Percentiles rank a stretch among this genome's conserved stretches.
phyloP scores from a whole-genome alignment of 2,888 invertebrate genomes.

The Itoplectis maculator region DNA sequence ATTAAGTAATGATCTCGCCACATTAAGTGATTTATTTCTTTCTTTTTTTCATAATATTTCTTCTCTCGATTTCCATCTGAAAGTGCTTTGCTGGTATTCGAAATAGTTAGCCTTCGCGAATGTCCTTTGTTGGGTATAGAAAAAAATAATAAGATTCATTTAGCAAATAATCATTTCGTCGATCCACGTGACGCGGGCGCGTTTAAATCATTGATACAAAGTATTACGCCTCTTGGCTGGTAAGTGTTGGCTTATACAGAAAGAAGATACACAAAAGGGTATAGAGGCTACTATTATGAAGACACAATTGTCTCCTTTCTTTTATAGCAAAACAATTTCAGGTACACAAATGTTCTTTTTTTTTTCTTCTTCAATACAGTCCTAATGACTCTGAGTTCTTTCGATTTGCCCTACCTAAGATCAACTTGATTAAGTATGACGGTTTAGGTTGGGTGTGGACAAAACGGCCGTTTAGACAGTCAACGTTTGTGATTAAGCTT shows the following conservation, averaged over 20 bases:
- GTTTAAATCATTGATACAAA: constrained; percentile 18
- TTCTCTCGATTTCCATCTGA: constrained; percentile 54
- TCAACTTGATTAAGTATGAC: constrained; percentile 35
- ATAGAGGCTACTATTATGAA: constrained; percentile 43
- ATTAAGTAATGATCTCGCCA: constrained; percentile 55
- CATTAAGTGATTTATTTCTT: constrained; percentile 40
- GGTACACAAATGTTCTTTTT: constrained; percentile 57
- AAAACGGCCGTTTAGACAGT: constrained; percentile 41
- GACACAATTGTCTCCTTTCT: constrained; percentile 42
- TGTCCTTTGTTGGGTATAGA: constrained; percentile 19
- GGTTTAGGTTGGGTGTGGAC: constrained; percentile 19
- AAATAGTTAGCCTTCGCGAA: constrained; percentile 58
- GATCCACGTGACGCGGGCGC: background rate
- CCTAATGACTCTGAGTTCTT: constrained; percentile 47
- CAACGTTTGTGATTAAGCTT: constrained; percentile 69
- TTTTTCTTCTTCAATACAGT: constrained; percentile 45
- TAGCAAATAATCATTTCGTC: constrained; percentile 12
- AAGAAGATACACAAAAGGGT: constrained; percentile 8
- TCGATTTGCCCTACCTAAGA: constrained; percentile 36
- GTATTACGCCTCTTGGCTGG: constrained; percentile 17
- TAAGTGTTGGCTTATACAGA: background rate
- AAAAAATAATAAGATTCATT: constrained; percentile 10
- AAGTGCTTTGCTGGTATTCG: constrained; percentile 62
- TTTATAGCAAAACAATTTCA: constrained; percentile 67
- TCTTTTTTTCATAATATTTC: constrained; percentile 24